Evolutionary conservation across 2,888 invertebrate species (phyloP), one percentile per base, ranked within the genome.

Genomic region (Drosophila formosana): DNA sequence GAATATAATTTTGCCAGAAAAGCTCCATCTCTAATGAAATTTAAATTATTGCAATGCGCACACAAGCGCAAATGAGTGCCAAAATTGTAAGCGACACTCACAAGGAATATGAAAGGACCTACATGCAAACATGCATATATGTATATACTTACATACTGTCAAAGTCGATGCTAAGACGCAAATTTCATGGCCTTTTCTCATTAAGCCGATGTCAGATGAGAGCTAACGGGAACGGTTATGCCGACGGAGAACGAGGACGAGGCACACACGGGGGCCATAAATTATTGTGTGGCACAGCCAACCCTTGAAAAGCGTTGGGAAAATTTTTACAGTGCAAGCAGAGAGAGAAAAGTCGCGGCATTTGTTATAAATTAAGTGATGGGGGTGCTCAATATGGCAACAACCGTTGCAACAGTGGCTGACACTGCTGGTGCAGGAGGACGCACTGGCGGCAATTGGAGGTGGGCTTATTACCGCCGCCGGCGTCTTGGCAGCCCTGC

Each of bases 291-390:
- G 63, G 52, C 66, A 56, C 47, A 43, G 69, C 71, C 89, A 83
- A 86, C 87, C 85, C 85, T 86, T 85, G 81, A 56, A 75, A 80
- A 82, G 57, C 78, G 68, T 72, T 62, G 69, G 45, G 45, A 52
- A 78, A 81, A 74, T 81, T 82, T 86, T 70, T 26, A 63, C 67
- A 70, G 71, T 64, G 76, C 50, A 45, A 55, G 52, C 52, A 26
- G 51, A 50, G 18, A 45, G 18, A 53, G 61, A 56, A 53, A 55
- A 72, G 67, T 55, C 60, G 71, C 65, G 65, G 77, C 83, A 85
- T 86, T 86, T 86, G 81, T 83, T 88, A 79, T 83, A 88, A 85
- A 85, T 88, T 85, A 86, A 83, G 81, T 83, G 86, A 88, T 86
- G 85, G 85, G 88, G 89, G 81, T 85, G 75, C 75, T 65, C 83